A percentile compares a stretch with the other conserved stretches of the same genome.
These are phyloP conservation scores for Chrysina gloriosa DNA, from an alignment of 2,888 invertebrate genomes.

Conservation along the genomic window DNA sequence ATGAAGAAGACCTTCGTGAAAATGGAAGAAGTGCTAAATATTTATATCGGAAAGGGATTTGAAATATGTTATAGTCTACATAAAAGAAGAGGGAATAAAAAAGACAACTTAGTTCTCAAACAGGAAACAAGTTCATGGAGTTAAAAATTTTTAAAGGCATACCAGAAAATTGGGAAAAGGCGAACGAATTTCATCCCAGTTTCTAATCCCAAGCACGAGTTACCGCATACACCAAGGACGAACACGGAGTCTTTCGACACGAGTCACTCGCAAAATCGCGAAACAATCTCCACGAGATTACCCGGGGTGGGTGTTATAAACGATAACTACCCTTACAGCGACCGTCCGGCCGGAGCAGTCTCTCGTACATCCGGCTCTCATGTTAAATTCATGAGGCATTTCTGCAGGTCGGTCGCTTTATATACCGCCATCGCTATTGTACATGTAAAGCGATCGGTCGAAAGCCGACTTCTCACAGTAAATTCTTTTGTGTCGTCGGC, in stretches of 20 bases:
- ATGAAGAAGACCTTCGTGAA: too few species aligned
- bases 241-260: background rate
- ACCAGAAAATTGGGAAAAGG: too few species aligned
- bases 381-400: slow-evolving; percentile 33
- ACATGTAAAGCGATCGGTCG: slow-evolving; percentile 18
- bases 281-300: slow-evolving; percentile 33
- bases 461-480: slow-evolving; percentile 6
- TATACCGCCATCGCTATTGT: slow-evolving; percentile 1
- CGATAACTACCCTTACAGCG: slow-evolving; percentile 16
- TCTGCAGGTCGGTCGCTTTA: slow-evolving; percentile 6
- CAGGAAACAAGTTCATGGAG: too few species aligned
- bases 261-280: slow-evolving; percentile 14
- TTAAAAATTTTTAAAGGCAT: too few species aligned
- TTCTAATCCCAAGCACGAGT: background rate
- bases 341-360: slow-evolving; percentile 8
- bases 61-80: too few species aligned
- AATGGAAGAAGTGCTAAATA: too few species aligned
- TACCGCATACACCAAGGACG: background rate
- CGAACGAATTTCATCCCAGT: slow-evolving; percentile 4
- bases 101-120: too few species aligned
- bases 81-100: too few species aligned
- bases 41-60: too few species aligned
- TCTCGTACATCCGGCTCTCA: slow-evolving; percentile 15
- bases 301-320: slow-evolving; percentile 9
- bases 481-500: slow-evolving; percentile 8